A percentile compares a stretch with the other conserved stretches of the same genome.
Conservation (phyloP, 2,888 invertebrate genomes). For the Pachliopta kotzebuea region DNA sequence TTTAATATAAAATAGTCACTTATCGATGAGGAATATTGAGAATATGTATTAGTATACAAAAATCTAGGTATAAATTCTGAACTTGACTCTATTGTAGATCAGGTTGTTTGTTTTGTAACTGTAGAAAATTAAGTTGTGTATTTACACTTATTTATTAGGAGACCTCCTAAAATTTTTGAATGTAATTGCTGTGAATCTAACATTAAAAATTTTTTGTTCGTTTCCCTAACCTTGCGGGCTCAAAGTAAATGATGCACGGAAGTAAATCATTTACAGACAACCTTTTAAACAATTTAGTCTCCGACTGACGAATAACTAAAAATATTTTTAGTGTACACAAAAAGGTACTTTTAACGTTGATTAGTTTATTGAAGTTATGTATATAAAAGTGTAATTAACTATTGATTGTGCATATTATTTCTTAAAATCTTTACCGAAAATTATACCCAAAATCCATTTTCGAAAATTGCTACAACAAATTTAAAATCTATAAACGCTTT, state of each 20-base stretch:
- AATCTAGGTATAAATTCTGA: background rate
- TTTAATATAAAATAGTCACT: too few relatives aligned
- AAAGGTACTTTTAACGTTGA: too few relatives aligned
- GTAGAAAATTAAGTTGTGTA: conserved; percentile 4
- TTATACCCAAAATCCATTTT: too few relatives aligned
- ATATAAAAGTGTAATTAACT: too few relatives aligned
- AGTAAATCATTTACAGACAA: conserved; percentile 33
- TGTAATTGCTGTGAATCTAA: conserved; percentile 35
- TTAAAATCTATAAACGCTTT: too few relatives aligned
- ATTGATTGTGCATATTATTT: too few relatives aligned
- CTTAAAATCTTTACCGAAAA: too few relatives aligned
- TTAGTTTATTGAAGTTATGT: too few relatives aligned
- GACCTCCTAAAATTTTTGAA: conserved; percentile 43
- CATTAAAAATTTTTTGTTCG: conserved; percentile 36
- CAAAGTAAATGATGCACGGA: conserved; percentile 34
- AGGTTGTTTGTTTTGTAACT: background rate
- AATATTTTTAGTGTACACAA: too few relatives aligned
- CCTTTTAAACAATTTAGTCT: conserved; percentile 31
- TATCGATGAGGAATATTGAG: too few relatives aligned
- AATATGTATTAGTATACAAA: too few relatives aligned
- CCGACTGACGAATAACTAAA: conserved; percentile 18
- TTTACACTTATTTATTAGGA: conserved; percentile 23
- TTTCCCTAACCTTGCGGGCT: conserved; percentile 42
- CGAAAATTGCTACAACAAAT: too few relatives aligned
- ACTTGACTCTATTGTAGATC: conserved; percentile 5